Evolutionary conservation across 2,113 vertebrate species (phyloP), one percentile per base, ranked within the genome.

Genomic region (Pelecanus crispus): DNA sequence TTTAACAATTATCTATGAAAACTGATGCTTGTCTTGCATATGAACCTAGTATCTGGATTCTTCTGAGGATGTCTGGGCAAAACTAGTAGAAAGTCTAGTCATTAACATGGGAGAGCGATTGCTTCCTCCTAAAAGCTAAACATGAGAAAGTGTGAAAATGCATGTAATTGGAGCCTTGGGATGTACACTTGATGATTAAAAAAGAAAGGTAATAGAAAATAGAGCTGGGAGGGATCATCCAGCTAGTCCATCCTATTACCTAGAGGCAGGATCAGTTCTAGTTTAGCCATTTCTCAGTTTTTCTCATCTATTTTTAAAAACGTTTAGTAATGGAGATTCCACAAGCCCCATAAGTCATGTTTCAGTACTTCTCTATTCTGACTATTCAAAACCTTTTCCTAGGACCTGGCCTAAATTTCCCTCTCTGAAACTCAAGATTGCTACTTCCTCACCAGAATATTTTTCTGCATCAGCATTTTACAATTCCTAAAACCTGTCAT

Each of bases 291-390:
- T 93, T 90, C 71, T 92, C 19, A 0, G 5, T 61, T 82, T 73
- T 68, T 81, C 80, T 86, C 58, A 86, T 86, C 63, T 94, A 40
- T 80, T 92, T 94, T 96, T 70, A 88, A 94, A 94, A 94, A 78
- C 13, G 40, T 83, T 92, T 62, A 86, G 50, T 92, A 90, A 86
- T 32, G 25, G 68, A 86, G 71, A 90, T 81, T 94, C 52, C 40
- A 34, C 58, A 90, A 82, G 28, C 21, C 36, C 26, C 6, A 0
- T 11, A 75, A 80, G 58, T 86, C 2, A 88, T 38, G 28, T 90
- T 93, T 90, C 61, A 86, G 13, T 83, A 82, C 28, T 86, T 67
- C 78, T 49, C 73, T 82, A 52, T 81, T 91, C 42, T 65, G 66
- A 25, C 18, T 71, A 36, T 38, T 77, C 28, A 81, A 81, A 73